Conservation (phyloP, 2,797 vertebrate species). For the Gallinago solitaria region DNA sequence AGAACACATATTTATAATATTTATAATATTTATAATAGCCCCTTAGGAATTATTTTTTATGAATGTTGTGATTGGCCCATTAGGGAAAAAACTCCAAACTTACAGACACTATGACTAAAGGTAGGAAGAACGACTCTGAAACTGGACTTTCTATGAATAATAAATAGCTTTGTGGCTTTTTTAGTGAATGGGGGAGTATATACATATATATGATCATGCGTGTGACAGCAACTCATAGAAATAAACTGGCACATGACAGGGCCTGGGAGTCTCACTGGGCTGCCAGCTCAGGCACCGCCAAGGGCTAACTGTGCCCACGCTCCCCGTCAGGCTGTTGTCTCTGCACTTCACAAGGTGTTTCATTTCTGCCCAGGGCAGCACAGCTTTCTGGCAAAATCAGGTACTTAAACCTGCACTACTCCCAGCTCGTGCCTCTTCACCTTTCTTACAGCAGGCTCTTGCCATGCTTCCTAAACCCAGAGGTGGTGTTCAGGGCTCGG, state of each 20-base stretch:
- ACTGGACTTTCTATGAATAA: not conserved
- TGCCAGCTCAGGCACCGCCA: fast-evolving
- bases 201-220: not conserved
- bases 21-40: not conserved
- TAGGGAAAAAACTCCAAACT: not conserved
- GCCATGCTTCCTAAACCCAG: not conserved
- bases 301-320: not conserved
- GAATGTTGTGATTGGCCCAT: not conserved
- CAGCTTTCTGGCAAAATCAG: not conserved
- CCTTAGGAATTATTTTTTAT: not conserved
- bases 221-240: not conserved
- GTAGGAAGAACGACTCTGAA: not conserved
- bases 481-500: fast-evolving
- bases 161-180: not conserved
- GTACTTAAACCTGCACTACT: not conserved
- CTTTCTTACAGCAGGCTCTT: not conserved
- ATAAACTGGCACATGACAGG: not conserved
- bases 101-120: not conserved
- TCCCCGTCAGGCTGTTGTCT: not conserved
- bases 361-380: not conserved
- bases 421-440: not conserved
- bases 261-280: not conserved
- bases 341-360: not conserved
- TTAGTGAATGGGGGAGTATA: not conserved
- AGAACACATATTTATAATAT: not conserved